Evolutionary conservation across 2,888 invertebrate species (phyloP), one percentile per base, ranked within the genome.

Genomic region (Nysson spinosus): DNA sequence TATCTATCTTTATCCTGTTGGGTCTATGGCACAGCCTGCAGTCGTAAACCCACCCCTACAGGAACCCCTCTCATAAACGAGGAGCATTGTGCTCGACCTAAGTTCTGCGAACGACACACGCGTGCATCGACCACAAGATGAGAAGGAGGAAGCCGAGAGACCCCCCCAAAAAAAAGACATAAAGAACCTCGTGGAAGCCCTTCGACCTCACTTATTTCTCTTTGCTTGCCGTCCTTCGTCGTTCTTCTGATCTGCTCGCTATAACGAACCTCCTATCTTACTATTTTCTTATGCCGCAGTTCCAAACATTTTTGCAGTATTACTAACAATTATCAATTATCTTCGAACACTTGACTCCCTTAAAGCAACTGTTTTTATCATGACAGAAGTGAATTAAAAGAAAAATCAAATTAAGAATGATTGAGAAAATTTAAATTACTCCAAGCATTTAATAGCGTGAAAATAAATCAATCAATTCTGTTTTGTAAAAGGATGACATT

Each of bases 21-120:
- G 42, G 11, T 46, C 47, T 20, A 20, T 28, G 39, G 7, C 7
- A n/a, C 19, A 26, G 39, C 46, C 56, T 35, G 44, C 14, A 70
- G 70, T 70, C 70, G 71, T 72, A 72, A 72, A 72, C 68, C 68
- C 40, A 56, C 49, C 46, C 57, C 12, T n/a, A n/a, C n/a, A n/a
- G 47, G 51, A 58, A 43, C 69, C 62, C 58, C 57, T 64, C 57
- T 71, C 71, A 58, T 72, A 65, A 71, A 69, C 72, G 71, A 71
- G 55, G 49, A 62, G 65, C 69, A 72, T 72, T 72, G 69, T 72
- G 67, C 69, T 44, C 56, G 70, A 47, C 68, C 71, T 26, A 55
- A 67, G 55, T 67, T 68, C 67, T 50, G 50, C 63, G 63, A 68
- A 69, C 57, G 69, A 66, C 67, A 62, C 65, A 58, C 63, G 54